These are phyloP conservation scores for Emmelina monodactyla DNA, from an alignment of 2,888 invertebrate genomes.

Conservation along the genomic window DNA sequence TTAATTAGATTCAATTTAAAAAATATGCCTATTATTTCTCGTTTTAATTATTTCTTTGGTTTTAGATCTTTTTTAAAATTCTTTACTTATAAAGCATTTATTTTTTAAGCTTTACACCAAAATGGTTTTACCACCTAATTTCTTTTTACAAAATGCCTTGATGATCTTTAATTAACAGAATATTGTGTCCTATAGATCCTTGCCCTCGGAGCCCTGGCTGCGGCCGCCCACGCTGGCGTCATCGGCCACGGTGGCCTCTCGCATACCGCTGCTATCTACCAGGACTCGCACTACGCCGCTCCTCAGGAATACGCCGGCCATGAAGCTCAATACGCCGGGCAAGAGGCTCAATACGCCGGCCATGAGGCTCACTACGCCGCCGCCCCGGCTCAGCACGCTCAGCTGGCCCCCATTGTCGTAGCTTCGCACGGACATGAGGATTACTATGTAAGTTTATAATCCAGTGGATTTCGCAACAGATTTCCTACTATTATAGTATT, in stretches of 20 bases:
- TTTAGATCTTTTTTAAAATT: no score
- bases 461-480: background rate
- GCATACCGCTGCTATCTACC: constrained; percentile 25
- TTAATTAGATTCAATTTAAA: constrained; percentile 16
- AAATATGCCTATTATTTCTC: no score
- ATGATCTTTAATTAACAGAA: background rate
- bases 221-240: constrained; percentile 59
- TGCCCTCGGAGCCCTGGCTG: constrained; percentile 39
- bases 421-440: constrained; percentile 30
- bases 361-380: constrained; percentile 13
- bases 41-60: no score
- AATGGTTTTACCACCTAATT: no score
- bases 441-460: constrained; percentile 31
- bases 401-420: constrained; percentile 19
- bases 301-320: constrained; percentile 15
- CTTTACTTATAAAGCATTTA: no score
- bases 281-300: constrained; percentile 14
- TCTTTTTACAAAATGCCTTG: no score
- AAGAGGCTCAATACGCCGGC: constrained; percentile 1
- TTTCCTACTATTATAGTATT: background rate
- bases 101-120: no score
- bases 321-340: constrained; percentile 5
- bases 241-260: constrained; percentile 28
- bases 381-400: constrained; percentile 21
- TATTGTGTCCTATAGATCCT: constrained; percentile 29